Percentiles rank a stretch among this genome's conserved stretches.
phyloP scores from a whole-genome alignment of 2,888 invertebrate genomes.

The Gordius sp. region DNA sequence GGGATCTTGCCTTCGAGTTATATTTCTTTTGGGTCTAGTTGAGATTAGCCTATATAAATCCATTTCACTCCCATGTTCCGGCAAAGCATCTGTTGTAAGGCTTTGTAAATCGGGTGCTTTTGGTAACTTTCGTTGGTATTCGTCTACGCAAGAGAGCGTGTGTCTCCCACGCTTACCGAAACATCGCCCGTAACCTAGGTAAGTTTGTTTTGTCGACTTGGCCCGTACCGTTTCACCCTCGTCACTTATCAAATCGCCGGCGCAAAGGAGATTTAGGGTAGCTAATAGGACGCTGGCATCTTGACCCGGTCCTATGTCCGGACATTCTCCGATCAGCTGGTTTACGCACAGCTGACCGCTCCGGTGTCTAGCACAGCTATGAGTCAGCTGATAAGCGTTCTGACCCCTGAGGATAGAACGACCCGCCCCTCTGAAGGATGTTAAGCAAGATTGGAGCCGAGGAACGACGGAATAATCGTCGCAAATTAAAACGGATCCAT shows the following conservation, averaged over 20 bases:
- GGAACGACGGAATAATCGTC: conserved; percentile 9
- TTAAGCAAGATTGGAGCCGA: background rate
- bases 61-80: too few relatives aligned
- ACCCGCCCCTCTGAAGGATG: background rate
- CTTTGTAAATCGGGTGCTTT: too few relatives aligned
- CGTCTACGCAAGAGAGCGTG: background rate
- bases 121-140: too few relatives aligned
- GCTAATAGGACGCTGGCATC: background rate
- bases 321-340: background rate
- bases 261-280: background rate
- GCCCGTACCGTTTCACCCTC: too few relatives aligned
- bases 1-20: too few relatives aligned
- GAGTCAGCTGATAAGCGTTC: background rate
- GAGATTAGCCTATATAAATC: too few relatives aligned
- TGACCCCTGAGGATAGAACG: background rate
- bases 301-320: background rate
- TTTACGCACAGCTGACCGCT: background rate
- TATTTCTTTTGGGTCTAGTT: too few relatives aligned
- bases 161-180: background rate
- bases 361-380: background rate
- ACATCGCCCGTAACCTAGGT: background rate
- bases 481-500: too few relatives aligned
- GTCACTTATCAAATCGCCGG: too few relatives aligned
- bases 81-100: too few relatives aligned
- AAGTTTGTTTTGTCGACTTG: too few relatives aligned